Conservation (phyloP, 2,113 vertebrate genomes). For the Mystacornis crossleyi region DNA sequence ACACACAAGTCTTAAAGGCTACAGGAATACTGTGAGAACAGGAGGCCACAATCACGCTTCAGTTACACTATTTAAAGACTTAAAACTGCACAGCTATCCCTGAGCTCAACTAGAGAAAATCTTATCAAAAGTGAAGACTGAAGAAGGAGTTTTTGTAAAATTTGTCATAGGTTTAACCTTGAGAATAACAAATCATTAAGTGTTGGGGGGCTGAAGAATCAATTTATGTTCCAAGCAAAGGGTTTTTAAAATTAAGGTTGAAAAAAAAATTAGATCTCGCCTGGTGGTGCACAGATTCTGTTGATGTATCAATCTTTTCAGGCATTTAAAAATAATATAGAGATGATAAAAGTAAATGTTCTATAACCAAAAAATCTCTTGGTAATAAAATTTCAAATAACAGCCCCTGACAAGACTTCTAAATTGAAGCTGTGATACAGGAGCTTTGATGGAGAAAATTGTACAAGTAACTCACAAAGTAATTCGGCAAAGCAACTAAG, state of each 20-base stretch:
- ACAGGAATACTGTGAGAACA: background rate
- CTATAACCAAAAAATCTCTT: conserved; percentile 68
- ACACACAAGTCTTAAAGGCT: background rate
- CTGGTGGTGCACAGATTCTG: conserved; percentile 13
- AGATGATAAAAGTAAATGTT: conserved; percentile 73
- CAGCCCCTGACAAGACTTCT: conserved; percentile 63
- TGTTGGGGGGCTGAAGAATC: conserved; percentile 19
- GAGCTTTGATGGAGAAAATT: conserved; percentile 69
- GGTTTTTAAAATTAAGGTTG: conserved; percentile 42
- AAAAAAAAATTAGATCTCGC: background rate
- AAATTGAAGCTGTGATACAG: conserved; percentile 66
- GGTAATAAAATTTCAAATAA: conserved; percentile 71
- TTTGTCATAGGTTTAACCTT: conserved; percentile 62
- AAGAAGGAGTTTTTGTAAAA: conserved; percentile 39
- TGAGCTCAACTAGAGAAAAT: conserved; percentile 21
- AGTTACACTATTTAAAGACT: conserved; percentile 14
- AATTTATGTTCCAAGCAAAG: conserved; percentile 49
- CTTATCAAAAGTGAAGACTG: background rate
- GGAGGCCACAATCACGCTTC: background rate
- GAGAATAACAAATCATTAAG: conserved; percentile 60
- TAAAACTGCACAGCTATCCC: conserved; percentile 18
- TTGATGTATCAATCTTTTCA: conserved; percentile 68
- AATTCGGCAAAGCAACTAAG: conserved; percentile 59
- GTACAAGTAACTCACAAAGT: conserved; percentile 54
- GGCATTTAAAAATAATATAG: conserved; percentile 70